Conservation (phyloP, 2,888 invertebrate genomes). For the Deilephila porcellus region DNA sequence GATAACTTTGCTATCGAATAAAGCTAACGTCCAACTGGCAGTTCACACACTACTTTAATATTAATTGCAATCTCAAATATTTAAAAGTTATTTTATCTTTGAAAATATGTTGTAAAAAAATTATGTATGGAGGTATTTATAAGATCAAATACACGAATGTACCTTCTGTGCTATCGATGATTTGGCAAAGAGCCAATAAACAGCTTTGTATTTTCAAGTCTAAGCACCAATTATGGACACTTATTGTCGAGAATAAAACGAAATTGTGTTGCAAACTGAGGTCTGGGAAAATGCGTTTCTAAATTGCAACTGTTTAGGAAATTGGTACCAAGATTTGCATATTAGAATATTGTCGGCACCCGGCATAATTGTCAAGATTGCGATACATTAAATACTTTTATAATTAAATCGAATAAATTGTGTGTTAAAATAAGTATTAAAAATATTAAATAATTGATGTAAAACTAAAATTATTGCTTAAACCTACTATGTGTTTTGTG, state of each 20-base stretch:
- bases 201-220: not conserved
- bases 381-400: slow-evolving; percentile 3
- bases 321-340: too few relatives aligned
- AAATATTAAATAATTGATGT: slow-evolving; percentile 34
- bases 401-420: slow-evolving; percentile 30
- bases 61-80: slow-evolving; percentile 18
- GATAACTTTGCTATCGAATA: slow-evolving; percentile 3
- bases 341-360: not conserved
- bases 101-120: too few relatives aligned
- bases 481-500: slow-evolving; percentile 69
- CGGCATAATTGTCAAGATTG: slow-evolving; percentile 15
- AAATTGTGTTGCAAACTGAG: not conserved
- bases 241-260: not conserved
- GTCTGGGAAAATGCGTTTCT: not conserved
- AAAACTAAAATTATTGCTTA: slow-evolving; percentile 44
- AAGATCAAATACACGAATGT: not conserved
- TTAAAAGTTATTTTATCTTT: not conserved
- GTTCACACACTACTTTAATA: not conserved
- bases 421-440: slow-evolving; percentile 37
- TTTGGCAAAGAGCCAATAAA: not conserved
- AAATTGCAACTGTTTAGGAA: not conserved
- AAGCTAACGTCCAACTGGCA: not conserved
- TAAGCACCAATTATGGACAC: not conserved
- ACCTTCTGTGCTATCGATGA: not conserved
- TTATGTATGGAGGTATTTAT: not conserved